phyloP scores from a whole-genome alignment of 2,113 vertebrate species.

The Amazona vittata region DNA sequence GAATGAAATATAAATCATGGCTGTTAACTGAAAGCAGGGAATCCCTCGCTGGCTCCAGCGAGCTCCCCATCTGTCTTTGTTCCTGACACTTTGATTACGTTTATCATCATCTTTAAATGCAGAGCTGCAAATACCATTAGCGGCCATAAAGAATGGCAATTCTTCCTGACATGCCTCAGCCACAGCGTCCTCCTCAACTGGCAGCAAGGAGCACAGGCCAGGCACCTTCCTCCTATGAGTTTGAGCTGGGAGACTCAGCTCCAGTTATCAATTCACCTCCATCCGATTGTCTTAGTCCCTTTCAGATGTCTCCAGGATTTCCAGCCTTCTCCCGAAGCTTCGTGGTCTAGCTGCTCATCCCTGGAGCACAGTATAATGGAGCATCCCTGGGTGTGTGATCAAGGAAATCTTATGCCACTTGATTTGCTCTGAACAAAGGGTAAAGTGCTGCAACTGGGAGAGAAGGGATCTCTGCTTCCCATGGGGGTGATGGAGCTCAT shows the following conservation, averaged over 20 bases:
- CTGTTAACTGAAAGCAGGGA: constrained; percentile 4
- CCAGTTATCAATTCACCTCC: not conserved
- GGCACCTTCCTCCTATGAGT: not conserved
- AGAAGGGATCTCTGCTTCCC: not conserved
- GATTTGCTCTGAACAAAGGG: not conserved
- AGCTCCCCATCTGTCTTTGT: constrained; percentile 10
- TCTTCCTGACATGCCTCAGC: not conserved
- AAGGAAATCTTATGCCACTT: not conserved
- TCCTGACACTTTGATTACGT: constrained; percentile 40
- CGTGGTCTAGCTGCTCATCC: not conserved
- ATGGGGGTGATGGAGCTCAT: not conserved
- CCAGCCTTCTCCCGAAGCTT: not conserved
- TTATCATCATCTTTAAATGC: constrained; percentile 37
- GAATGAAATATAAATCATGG: not conserved
- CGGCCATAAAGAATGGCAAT: not conserved
- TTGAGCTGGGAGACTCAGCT: not conserved
- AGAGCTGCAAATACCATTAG: constrained; percentile 27
- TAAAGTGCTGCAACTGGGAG: not conserved
- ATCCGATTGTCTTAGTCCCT: not conserved
- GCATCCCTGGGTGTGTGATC: no score
- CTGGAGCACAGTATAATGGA: not conserved
- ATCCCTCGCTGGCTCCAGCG: not conserved
- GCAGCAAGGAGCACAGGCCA: not conserved
- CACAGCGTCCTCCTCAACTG: not conserved
- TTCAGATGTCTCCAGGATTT: not conserved